Conservation (phyloP, 2,888 invertebrate species). For the Synanthedon myopaeformis region DNA sequence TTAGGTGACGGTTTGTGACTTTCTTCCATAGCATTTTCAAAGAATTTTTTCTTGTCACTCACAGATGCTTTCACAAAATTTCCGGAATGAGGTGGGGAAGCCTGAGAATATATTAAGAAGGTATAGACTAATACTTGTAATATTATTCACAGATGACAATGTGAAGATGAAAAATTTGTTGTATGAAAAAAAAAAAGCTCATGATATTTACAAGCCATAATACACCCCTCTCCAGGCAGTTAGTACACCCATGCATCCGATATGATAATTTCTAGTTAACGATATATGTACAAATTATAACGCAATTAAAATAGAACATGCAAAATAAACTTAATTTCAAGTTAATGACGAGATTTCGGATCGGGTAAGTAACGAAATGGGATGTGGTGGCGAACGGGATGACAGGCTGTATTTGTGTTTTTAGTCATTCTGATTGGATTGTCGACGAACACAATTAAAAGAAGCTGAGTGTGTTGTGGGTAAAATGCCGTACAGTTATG, state of each 20-base stretch:
- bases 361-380: slow-evolving; percentile 44
- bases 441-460: slow-evolving; percentile 69
- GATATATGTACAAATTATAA: slow-evolving; percentile 20
- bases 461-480: slow-evolving; percentile 55
- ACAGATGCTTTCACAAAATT: slow-evolving; percentile 86
- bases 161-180: slow-evolving; percentile 14
- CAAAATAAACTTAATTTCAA: slow-evolving; percentile 62
- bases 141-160: not conserved
- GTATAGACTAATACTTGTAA: not conserved
- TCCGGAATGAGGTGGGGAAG: slow-evolving; percentile 78
- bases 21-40: slow-evolving; percentile 96
- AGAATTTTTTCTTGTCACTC: slow-evolving; percentile 93
- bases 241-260: slow-evolving; percentile 62
- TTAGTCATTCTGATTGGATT: slow-evolving; percentile 45
- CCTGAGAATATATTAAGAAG: slow-evolving; percentile 32
- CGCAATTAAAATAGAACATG: slow-evolving; percentile 49
- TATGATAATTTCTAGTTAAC: slow-evolving; percentile 24
- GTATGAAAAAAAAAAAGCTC: slow-evolving; percentile 38
- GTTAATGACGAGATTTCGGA: slow-evolving; percentile 42
- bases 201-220: slow-evolving; percentile 59
- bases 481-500: slow-evolving; percentile 57
- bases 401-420: slow-evolving; percentile 34
- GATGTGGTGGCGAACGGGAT: slow-evolving; percentile 30
- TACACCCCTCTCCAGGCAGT: slow-evolving; percentile 48
- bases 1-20: slow-evolving; percentile 87